Base-by-base conservation (phyloP, 2,888 invertebrate species). In the Fabriciana adippe region DNA sequence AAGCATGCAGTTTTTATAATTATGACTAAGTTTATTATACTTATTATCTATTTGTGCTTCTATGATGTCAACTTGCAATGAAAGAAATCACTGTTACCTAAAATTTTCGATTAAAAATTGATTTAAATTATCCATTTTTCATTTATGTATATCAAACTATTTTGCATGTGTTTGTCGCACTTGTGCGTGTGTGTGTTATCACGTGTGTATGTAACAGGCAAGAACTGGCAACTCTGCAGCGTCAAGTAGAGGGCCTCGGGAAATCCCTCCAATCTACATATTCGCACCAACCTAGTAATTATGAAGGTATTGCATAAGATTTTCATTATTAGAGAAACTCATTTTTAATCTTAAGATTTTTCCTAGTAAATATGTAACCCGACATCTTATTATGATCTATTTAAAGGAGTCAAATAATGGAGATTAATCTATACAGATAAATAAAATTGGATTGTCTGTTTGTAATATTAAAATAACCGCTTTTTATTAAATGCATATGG, bases 161-260 rank as follows among this genome's bases (percentile, higher is more conserved):
- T 65, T 45, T 64, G 72, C 70, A 78, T 75, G 72, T 75, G 67
- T 70, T 61, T 68, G 50, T 66, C 71, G 82, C 77, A 78, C 80
- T 76, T 81, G 82, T 84, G 81, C 87, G 82, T 87, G 86, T 83
- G 87, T 89, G 86, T 89, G 86, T 83, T 88, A 92, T 85, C 93
- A 95, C 95, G 93, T 79, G 82, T 74, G 74, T 78, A 78, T 85
- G 82, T 89, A 82, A 61, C 93, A 93, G 93, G 93, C 82, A 95
- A 94, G 95, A 96, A 94, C 94, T 96, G 95, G 95, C 94, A 94
- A 94, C 94, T 93, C 94, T 96, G 95, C 96, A 96, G 94, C 95
- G 93, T 95, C 96, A 95, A 94, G 93, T 96, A 95, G 94, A 95
- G 84, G 93, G 88, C 84, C 93, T 96, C 80, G 93, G 93, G 68